A percentile compares a stretch with the other conserved stretches of the same genome.
Conservation (phyloP, 2,113 vertebrate species). For the Xyliphius kryptos region DNA sequence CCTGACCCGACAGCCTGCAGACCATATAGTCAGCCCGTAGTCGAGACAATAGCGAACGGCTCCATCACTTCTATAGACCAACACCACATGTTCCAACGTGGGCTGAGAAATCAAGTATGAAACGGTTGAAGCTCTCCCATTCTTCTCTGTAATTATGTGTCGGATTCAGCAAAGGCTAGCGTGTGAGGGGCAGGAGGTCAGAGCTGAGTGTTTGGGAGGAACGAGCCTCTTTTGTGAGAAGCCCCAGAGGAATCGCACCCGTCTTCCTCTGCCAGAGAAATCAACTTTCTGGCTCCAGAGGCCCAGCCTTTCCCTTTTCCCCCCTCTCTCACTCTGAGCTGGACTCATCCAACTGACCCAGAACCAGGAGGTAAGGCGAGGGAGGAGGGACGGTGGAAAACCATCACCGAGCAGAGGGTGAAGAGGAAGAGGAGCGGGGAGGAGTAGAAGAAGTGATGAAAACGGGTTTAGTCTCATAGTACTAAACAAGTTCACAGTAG, state of each 20-base stretch:
- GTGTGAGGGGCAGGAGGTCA: conserved; percentile 74
- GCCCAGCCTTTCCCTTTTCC: conserved; percentile 47
- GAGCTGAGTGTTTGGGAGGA: conserved; percentile 65
- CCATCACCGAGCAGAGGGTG: conserved; percentile 36
- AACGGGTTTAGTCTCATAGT: conserved; percentile 28
- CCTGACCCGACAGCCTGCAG: too few species aligned
- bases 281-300: conserved; percentile 59
- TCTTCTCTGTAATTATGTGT: conserved; percentile 38
- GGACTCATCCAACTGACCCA: conserved; percentile 75
- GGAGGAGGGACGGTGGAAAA: too few species aligned
- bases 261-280: conserved; percentile 68
- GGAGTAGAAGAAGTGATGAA: too few species aligned
- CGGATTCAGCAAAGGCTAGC: conserved; percentile 67
- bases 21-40: too few species aligned
- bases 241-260: conserved; percentile 63
- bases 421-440: conserved; percentile 10
- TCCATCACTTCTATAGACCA: too few species aligned
- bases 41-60: too few species aligned
- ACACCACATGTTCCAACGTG: too few species aligned
- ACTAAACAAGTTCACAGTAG: conserved; percentile 38
- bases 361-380: conserved; percentile 50
- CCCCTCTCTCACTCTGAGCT: conserved; percentile 69
- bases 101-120: too few species aligned
- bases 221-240: conserved; percentile 68
- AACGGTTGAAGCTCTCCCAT: background rate